Percentiles rank a stretch among this genome's conserved stretches.
Conservation (phyloP, 2,888 invertebrate species). For the Mesodorylaimus sp. region DNA sequence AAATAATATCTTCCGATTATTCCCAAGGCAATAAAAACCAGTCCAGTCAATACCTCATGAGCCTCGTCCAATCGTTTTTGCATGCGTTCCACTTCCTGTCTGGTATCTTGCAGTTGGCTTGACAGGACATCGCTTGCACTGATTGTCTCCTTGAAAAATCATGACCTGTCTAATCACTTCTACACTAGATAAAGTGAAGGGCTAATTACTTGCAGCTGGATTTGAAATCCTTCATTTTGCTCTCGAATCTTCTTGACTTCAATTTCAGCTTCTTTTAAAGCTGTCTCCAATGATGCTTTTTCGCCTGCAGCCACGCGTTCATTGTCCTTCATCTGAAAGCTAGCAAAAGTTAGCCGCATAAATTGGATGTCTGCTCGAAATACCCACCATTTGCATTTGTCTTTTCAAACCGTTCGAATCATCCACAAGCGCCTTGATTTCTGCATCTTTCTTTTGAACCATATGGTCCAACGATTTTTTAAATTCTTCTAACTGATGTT, state of each 20-base stretch:
- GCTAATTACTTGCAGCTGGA: conserved; percentile 7
- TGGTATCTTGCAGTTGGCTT: conserved; percentile 7
- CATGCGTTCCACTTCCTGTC: conserved; percentile 5
- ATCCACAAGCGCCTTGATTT: background rate
- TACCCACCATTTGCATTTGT: too few relatives aligned
- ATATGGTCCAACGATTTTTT: conserved; percentile 16
- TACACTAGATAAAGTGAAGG: background rate
- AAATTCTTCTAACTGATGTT: conserved; percentile 25
- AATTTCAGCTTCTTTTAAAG: too few relatives aligned
- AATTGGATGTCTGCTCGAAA: too few relatives aligned
- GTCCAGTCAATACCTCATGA: background rate
- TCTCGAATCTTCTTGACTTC: background rate
- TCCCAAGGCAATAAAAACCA: background rate
- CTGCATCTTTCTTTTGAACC: conserved; percentile 5
- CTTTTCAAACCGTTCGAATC: background rate
- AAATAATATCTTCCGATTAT: conserved; percentile 1
- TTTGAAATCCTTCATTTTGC: conserved; percentile 5
- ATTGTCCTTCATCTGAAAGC: conserved; percentile 5
- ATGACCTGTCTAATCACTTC: background rate
- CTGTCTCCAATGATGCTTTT: background rate
- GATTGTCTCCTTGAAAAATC: conserved; percentile 6
- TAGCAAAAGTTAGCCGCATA: too few relatives aligned
- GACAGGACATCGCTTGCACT: conserved; percentile 11
- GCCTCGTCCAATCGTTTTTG: conserved; percentile 5
- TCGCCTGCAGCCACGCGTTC: background rate